Base-by-base conservation (phyloP, 2,113 vertebrate genomes). In the Camelus dromedarius region DNA sequence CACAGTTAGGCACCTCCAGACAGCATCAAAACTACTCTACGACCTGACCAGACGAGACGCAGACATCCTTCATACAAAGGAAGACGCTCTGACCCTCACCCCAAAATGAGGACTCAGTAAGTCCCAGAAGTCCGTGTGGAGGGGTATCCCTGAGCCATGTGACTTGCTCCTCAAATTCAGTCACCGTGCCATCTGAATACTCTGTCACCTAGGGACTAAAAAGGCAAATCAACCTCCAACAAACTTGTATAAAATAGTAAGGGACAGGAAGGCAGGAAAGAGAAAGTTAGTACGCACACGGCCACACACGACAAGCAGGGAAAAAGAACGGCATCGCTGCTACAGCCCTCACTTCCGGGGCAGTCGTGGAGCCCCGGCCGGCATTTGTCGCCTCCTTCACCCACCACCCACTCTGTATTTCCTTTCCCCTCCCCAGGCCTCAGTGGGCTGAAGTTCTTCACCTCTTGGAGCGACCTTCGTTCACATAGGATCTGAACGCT, bases 401-500 rank as follows among this genome's bases (percentile, higher is more conserved):
- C 32, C 32, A 3, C 30, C 30, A 0, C 35, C 48, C 72, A 22
- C 11, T 18, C 38, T 2, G 0, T 30, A 2, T 35, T 26, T 19
- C 58, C 52, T 83, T 42, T 4, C 30, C 52, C 35, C 35, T 24
- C 16, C 8, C 83, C 58, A 15, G 66, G 56, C 28, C 56, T 82
- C 30, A 2, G 10, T n/a, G 19, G 22, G 11, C 15, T 54, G 30
- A 76, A 50, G 48, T 28, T 66, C 58, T 75, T 64, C 18, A 28
- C 42, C 42, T n/a, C 15, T 1, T 24, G 22, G 12, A 56, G 13
- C 24, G 42, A 60, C 66, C 69, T 58, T 64, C 28, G 13, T 62
- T 69, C 77, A 46, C 1, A 2, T 9, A 24, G n/a, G 46, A 32
- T 50, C 69, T 48, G 15, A 62, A n/a, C 22, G 35, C 69, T 30